Evolutionary conservation across 2,888 invertebrate genomes (phyloP).

Genomic region (Spialia ferax): DNA sequence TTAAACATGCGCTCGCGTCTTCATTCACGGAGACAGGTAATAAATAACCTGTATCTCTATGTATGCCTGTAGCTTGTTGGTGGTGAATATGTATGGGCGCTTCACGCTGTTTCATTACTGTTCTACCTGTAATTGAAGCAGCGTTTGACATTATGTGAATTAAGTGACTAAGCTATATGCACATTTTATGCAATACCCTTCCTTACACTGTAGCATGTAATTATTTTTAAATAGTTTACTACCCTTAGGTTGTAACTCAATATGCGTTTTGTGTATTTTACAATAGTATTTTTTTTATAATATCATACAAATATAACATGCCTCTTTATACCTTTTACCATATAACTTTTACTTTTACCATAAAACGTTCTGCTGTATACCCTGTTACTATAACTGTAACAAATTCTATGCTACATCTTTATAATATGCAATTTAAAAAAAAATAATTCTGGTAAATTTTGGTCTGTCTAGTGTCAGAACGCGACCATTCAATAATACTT

Average conservation of each 20-base stretch:
- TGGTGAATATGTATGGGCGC: slow-evolving; percentile 21
- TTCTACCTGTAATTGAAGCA: slow-evolving; percentile 5
- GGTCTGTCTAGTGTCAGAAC: too few relatives aligned
- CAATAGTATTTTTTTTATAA: slow-evolving; percentile 5
- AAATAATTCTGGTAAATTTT: too few relatives aligned
- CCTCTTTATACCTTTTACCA: background rate
- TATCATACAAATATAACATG: background rate
- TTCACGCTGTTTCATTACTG: slow-evolving; percentile 7
- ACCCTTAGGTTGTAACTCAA: slow-evolving; percentile 27
- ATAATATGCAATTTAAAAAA: too few relatives aligned
- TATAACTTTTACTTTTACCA: background rate
- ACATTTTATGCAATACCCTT: slow-evolving; percentile 30
- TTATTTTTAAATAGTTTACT: slow-evolving; percentile 28
- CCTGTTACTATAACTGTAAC: too few relatives aligned
- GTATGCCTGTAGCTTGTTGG: background rate
- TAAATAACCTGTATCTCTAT: too few relatives aligned
- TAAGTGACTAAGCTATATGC: slow-evolving; percentile 31
- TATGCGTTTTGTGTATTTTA: slow-evolving; percentile 25
- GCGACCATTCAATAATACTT: too few relatives aligned
- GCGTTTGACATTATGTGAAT: slow-evolving; percentile 16
- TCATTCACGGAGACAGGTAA: background rate
- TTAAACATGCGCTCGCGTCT: background rate
- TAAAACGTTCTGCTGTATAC: too few relatives aligned
- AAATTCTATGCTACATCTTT: too few relatives aligned
- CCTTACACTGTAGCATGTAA: slow-evolving; percentile 33